Percentiles rank a stretch among this genome's conserved stretches.
Evolutionary conservation across 2,888 invertebrate species (phyloP).

Genomic region (Rhimphoctona megacephalus): DNA sequence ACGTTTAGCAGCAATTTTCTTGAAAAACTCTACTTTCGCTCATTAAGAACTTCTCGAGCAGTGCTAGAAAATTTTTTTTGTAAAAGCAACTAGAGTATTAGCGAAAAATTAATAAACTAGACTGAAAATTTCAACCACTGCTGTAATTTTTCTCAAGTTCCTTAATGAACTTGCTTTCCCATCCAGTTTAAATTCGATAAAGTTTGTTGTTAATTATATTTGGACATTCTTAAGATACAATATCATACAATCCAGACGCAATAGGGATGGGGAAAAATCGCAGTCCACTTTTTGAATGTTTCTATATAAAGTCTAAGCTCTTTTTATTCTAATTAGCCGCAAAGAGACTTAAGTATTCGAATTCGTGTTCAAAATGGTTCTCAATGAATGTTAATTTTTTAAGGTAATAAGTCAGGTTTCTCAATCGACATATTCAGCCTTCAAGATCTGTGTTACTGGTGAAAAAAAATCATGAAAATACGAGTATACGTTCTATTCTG

Average conservation of each 20-base stretch:
- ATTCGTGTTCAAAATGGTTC: background rate
- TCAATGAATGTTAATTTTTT: background rate
- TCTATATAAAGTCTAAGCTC: background rate
- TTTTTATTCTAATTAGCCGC: background rate
- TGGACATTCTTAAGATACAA: background rate
- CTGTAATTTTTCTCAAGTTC: background rate
- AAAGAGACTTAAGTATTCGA: too few relatives aligned
- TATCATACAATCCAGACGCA: background rate
- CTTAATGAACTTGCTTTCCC: background rate
- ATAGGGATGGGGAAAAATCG: background rate
- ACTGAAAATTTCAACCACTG: background rate
- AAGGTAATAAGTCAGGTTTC: background rate
- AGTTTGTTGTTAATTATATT: background rate
- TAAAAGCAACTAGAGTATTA: background rate
- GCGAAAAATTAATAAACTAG: background rate
- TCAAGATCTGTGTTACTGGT: background rate
- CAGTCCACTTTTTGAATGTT: background rate
- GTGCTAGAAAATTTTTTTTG: background rate
- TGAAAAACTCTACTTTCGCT: background rate
- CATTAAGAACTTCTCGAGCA: background rate
- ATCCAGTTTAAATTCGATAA: background rate
- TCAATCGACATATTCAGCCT: background rate
- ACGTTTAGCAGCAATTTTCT: background rate
- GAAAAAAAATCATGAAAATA: background rate
- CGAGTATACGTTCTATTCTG: slow-evolving; percentile 10